These are phyloP conservation scores for Barypeithes pellucidus DNA, from an alignment of 2,888 invertebrate species.

Conservation along the genomic window DNA sequence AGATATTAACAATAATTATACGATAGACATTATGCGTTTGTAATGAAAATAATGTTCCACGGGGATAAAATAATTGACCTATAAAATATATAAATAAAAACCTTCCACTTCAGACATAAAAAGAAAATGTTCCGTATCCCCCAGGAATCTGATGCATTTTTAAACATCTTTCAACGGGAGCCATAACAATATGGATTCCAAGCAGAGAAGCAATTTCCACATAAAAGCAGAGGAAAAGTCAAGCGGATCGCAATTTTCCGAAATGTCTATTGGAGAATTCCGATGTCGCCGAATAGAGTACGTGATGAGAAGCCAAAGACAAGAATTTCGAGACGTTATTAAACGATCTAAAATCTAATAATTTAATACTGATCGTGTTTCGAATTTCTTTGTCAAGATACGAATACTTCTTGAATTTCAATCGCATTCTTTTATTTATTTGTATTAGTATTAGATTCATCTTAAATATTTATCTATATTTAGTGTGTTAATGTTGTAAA, in stretches of 20 bases:
- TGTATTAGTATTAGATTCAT: neutral
- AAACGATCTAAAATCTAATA: conserved; percentile 58
- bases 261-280: conserved; percentile 68
- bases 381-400: conserved; percentile 31
- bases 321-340: conserved; percentile 59
- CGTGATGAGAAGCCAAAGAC: conserved; percentile 64
- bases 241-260: conserved; percentile 66
- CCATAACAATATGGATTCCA: conserved; percentile 53
- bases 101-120: conserved; percentile 13
- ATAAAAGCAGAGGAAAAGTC: conserved; percentile 52
- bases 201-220: conserved; percentile 48
- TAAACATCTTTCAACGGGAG: conserved; percentile 35
- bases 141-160: conserved; percentile 29
- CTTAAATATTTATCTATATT: too few relatives aligned
- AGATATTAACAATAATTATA: too few relatives aligned
- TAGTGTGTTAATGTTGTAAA: too few relatives aligned
- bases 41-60: neutral
- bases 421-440: neutral
- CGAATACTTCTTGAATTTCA: neutral
- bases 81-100: conserved; percentile 21
- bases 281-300: conserved; percentile 67
- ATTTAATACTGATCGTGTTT: conserved; percentile 53
- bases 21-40: too few relatives aligned
- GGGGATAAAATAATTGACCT: conserved; percentile 5
- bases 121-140: conserved; percentile 12